Conservation (phyloP, 2,888 invertebrate species). For the Philaethria dido region DNA sequence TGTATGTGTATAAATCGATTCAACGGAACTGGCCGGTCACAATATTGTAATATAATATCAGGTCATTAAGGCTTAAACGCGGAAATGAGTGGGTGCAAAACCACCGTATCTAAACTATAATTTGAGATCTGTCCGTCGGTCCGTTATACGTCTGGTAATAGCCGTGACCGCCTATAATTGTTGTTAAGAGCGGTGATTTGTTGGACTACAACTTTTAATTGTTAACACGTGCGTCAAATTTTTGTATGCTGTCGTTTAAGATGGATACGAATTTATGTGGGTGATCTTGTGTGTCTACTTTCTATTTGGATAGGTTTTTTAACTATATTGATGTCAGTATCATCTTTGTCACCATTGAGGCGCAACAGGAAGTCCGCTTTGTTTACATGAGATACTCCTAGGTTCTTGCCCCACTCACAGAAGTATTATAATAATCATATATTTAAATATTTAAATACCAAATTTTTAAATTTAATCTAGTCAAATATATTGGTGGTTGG, state of each 20-base stretch:
- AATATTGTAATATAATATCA: slow-evolving; percentile 79
- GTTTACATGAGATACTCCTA: not conserved
- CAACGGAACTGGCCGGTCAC: slow-evolving; percentile 64
- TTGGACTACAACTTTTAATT: slow-evolving; percentile 74
- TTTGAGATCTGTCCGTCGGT: slow-evolving; percentile 72
- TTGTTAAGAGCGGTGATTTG: slow-evolving; percentile 73
- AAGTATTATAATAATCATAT: not conserved
- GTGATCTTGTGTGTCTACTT: slow-evolving; percentile 62
- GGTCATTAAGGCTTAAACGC: slow-evolving; percentile 76
- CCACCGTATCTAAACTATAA: slow-evolving; percentile 82
- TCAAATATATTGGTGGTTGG: no score
- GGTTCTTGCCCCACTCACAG: not conserved
- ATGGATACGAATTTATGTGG: slow-evolving; percentile 52
- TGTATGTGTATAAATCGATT: slow-evolving; percentile 70
- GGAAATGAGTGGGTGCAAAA: slow-evolving; percentile 83
- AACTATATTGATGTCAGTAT: slow-evolving; percentile 30
- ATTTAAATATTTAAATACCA: not conserved
- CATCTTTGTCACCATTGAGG: slow-evolving; percentile 8
- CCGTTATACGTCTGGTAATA: slow-evolving; percentile 70
- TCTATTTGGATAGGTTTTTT: slow-evolving; percentile 56
- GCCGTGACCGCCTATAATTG: slow-evolving; percentile 77
- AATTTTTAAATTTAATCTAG: no score
- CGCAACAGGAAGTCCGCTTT: not conserved
- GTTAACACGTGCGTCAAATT: slow-evolving; percentile 74
- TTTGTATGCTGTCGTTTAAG: slow-evolving; percentile 54